Base-by-base conservation (phyloP, 2,113 vertebrate species). In the Choloepus hoffmanni region DNA sequence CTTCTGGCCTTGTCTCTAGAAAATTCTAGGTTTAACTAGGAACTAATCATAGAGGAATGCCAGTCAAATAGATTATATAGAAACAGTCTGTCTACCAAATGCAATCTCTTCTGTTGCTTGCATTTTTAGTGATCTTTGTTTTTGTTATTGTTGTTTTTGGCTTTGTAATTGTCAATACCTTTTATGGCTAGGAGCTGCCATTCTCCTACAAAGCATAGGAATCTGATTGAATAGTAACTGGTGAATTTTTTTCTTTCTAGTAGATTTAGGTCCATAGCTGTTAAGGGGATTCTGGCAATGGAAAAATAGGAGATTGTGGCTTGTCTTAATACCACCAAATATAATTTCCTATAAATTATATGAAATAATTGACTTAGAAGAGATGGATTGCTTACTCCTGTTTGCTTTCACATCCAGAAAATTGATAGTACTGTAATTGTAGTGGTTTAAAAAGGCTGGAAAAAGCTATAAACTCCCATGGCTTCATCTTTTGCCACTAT, bases 361-460 rank as follows among this genome's bases (percentile, higher is more conserved):
- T 58, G 55, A 94, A 94, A 89, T 73, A 88, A 81, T 92, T 94
- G 74, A 94, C 55, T 94, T 96, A 82, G 40, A 86, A 26, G 48
- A 92, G 40, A 58, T 55, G 8, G 79, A 68, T 58, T 89, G 28
- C 68, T 95, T 77, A 28, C 3, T 68, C 3, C 53, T 19, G 0
- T 55, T 96, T 72, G n/a, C 48, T 63, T 91, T 86, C 14, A 79
- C 11, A 33, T 70, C 33, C 60, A 84, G 43, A 58, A 26, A 14
- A 53, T 48, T 92, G 23, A 62, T 67, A 76, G 53, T 21, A 28
- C 12, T 62, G 2, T 87, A 65, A 76, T 45, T 33, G 7, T 21
- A 60, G 7, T 70, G 23, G 4, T 43, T 50, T 84, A 26, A 62
- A 67, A 94, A 8, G 3, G 36, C 24, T 87, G 26, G 24, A 60